phyloP scores from a whole-genome alignment of 2,113 vertebrate genomes.

The Charadrius vociferus region DNA sequence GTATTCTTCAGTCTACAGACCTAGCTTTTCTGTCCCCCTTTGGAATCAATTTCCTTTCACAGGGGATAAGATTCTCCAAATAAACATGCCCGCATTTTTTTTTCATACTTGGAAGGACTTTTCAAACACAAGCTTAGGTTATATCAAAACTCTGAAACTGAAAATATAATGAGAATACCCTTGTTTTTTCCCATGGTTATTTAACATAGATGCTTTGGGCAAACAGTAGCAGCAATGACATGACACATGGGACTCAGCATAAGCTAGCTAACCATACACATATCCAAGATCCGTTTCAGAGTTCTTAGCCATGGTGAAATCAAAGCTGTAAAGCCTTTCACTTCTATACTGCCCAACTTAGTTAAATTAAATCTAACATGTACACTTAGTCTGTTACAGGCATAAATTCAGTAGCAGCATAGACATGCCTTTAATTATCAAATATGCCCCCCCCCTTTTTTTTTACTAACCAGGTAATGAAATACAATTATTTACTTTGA shows the following conservation, averaged over 20 bases:
- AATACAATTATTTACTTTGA: neutral
- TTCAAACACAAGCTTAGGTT: neutral
- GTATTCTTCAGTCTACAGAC: neutral
- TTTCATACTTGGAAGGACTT: neutral
- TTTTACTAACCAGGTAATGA: neutral
- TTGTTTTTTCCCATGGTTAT: neutral
- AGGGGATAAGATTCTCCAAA: neutral
- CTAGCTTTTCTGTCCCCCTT: neutral
- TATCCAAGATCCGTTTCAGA: neutral
- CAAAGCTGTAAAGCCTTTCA: neutral
- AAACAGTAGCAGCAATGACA: neutral
- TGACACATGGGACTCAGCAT: neutral
- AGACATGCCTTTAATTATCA: neutral
- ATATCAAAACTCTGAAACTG: neutral
- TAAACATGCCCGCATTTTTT: fast-evolving
- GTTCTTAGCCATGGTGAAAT: neutral
- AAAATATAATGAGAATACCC: neutral
- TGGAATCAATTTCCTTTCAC: neutral
- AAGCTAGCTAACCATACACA: neutral
- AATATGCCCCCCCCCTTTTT: neutral
- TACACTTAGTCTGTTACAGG: neutral
- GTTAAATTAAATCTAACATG: neutral
- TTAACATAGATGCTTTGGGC: neutral
- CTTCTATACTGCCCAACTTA: neutral
- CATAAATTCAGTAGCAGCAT: neutral